A percentile compares a stretch with the other conserved stretches of the same genome.
phyloP scores from a whole-genome alignment of 2,797 vertebrate genomes.

The Clamator glandarius region DNA sequence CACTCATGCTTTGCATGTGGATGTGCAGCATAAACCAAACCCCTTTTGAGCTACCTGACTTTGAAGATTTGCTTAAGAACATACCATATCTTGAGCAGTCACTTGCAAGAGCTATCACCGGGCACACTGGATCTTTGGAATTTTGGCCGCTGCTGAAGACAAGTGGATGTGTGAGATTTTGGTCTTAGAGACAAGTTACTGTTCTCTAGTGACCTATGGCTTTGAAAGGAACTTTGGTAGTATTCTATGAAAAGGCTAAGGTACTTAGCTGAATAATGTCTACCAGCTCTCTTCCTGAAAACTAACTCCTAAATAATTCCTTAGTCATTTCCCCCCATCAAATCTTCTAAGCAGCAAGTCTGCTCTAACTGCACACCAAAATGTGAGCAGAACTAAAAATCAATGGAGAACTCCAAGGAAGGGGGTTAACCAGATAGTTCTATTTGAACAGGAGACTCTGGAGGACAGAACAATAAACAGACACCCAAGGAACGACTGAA shows the following conservation, averaged over 20 bases:
- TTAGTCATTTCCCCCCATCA: not conserved
- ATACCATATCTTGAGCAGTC: slow-evolving; percentile 73
- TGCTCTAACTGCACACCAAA: not conserved
- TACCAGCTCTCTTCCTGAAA: not conserved
- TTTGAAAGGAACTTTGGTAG: not conserved
- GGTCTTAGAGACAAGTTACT: not conserved
- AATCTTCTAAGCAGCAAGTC: not conserved
- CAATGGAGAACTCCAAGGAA: not conserved
- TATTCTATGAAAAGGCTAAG: not conserved
- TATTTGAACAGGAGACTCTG: not conserved
- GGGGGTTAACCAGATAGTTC: not conserved
- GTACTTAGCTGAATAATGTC: not conserved
- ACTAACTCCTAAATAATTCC: not conserved
- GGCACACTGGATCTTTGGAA: slow-evolving; percentile 48
- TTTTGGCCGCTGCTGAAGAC: slow-evolving; percentile 61
- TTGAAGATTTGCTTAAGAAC: slow-evolving; percentile 18
- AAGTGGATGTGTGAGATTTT: not conserved
- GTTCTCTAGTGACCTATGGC: not conserved
- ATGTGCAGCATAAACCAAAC: not conserved
- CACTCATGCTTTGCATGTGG: not conserved
- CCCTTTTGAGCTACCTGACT: not conserved
- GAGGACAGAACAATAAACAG: not conserved
- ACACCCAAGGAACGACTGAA: not conserved
- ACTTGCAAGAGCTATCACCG: slow-evolving; percentile 70
- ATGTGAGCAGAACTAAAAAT: not conserved